Percentiles rank a stretch among this genome's conserved stretches.
phyloP scores from a whole-genome alignment of 2,888 invertebrate genomes.

The Campoplex capitator region DNA sequence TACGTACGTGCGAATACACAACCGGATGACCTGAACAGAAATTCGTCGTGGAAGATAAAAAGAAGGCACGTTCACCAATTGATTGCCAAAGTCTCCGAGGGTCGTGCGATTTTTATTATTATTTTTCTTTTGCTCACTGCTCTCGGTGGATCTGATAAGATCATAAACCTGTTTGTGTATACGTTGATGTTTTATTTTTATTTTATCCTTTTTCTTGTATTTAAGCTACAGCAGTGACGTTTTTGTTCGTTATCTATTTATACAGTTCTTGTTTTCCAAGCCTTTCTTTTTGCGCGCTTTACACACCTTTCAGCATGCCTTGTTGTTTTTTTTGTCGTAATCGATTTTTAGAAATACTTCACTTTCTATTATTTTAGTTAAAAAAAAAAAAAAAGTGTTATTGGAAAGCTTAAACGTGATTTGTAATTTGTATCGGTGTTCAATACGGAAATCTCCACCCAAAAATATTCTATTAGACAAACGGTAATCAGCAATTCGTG shows the following conservation, averaged over 20 bases:
- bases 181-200: slow-evolving; percentile 35
- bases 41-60: not conserved
- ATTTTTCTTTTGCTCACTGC: not conserved
- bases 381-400: not conserved
- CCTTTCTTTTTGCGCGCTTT: not conserved
- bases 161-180: slow-evolving; percentile 38
- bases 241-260: slow-evolving; percentile 24
- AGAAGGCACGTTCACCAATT: slow-evolving; percentile 18
- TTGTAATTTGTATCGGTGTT: not conserved
- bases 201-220: slow-evolving; percentile 4
- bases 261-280: slow-evolving; percentile 15
- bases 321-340: slow-evolving; percentile 6
- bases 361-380: not conserved
- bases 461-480: not conserved
- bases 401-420: not conserved
- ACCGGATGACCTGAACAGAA: slow-evolving; percentile 6
- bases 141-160: not conserved
- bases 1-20: slow-evolving; percentile 13
- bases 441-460: not conserved
- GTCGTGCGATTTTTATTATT: slow-evolving; percentile 5
- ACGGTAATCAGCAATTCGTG: not conserved
- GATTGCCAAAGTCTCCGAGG: not conserved
- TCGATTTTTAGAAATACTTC: not conserved
- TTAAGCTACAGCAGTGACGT: slow-evolving; percentile 12
- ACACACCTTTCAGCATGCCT: not conserved